Evolutionary conservation across 2,113 vertebrate genomes (phyloP).

Genomic region (Microtus oregoni): DNA sequence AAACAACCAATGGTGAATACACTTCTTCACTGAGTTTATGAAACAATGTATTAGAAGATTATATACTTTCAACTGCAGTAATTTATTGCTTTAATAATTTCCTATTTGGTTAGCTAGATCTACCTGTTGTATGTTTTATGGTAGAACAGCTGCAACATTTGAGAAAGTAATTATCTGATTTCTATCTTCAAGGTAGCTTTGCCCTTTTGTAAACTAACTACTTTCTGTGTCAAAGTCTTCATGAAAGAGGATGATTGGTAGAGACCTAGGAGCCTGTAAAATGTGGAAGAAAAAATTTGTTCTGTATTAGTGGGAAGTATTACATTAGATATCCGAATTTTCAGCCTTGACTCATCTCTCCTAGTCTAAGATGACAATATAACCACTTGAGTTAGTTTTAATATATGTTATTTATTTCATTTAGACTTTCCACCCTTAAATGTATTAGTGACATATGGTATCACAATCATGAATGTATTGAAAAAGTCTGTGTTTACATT

Average conservation of each 20-base stretch:
- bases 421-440: neutral
- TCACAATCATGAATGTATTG: neutral
- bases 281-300: conserved; percentile 56
- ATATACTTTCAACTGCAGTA: conserved; percentile 2
- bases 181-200: conserved; percentile 43
- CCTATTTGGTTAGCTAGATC: conserved; percentile 47
- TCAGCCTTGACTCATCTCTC: conserved; percentile 3
- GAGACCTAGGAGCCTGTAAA: conserved; percentile 2
- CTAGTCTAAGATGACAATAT: neutral
- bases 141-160: conserved; percentile 38
- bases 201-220: neutral
- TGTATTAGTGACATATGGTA: conserved; percentile 12
- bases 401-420: conserved; percentile 49
- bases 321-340: conserved; percentile 12
- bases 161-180: conserved; percentile 58
- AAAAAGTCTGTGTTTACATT: neutral
- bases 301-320: conserved; percentile 19
- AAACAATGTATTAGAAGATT: neutral
- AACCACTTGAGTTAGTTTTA: conserved; percentile 3
- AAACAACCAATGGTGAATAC: neutral
- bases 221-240: conserved; percentile 28
- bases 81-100: conserved; percentile 60
- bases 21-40: neutral
- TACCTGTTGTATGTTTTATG: conserved; percentile 38
- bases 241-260: neutral